These are phyloP conservation scores for Petrolisthes cinctipes DNA, from an alignment of 2,888 invertebrate genomes.

Conservation along the genomic window DNA sequence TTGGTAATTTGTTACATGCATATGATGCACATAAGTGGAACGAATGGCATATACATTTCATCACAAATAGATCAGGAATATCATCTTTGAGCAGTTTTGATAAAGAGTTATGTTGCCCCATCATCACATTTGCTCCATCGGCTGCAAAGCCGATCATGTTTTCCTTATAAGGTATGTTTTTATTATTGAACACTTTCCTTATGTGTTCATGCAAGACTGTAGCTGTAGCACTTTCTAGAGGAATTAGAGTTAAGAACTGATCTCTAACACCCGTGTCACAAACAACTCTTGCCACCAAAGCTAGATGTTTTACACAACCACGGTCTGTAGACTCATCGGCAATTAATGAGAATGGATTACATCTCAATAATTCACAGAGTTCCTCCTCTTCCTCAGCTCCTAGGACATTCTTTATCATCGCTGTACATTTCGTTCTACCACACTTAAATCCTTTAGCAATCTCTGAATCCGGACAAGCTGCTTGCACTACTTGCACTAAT, in stretches of 20 bases:
- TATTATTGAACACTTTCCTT: conserved; percentile 26
- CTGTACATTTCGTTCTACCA: conserved; percentile 15
- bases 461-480: conserved; percentile 23
- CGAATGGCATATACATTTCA: conserved; percentile 28
- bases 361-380: conserved; percentile 17
- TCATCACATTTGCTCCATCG: conserved; percentile 36
- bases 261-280: conserved; percentile 14
- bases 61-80: conserved; percentile 25
- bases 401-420: conserved; percentile 6
- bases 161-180: conserved; percentile 32
- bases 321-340: conserved; percentile 27
- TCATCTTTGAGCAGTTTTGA: conserved; percentile 26
- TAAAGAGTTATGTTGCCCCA: conserved; percentile 26
- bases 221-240: conserved; percentile 24
- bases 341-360: conserved; percentile 14
- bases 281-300: conserved; percentile 21
- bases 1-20: conserved; percentile 27
- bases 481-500: conserved; percentile 19
- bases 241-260: conserved; percentile 25
- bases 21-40: conserved; percentile 40
- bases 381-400: conserved; percentile 18
- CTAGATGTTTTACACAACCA: conserved; percentile 27
- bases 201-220: conserved; percentile 18
- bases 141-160: conserved; percentile 30
- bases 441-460: conserved; percentile 17